Base-by-base conservation (phyloP, 2,888 invertebrate species). In the Leptopilina syphax region DNA sequence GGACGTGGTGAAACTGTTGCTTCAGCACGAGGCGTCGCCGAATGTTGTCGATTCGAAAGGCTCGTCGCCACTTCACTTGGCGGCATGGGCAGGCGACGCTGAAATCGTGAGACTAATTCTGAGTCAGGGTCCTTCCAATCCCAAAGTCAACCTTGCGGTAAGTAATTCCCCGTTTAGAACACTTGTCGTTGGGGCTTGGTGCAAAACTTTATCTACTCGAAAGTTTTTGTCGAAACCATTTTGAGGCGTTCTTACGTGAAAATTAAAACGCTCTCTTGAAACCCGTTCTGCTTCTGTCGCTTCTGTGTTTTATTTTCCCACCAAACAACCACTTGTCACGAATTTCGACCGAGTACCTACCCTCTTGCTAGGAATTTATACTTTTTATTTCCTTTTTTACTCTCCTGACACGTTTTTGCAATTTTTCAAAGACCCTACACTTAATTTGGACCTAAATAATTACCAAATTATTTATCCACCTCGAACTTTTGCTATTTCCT, bases 81-180 rank as follows among this genome's bases (percentile, higher is more conserved):
- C 98, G 77, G 97, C 98, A 77, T 98, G 98, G 98, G 97, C 97
- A 78, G 98, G 98, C 24, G 96, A 98, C 92, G 95, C 96, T 65
- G 97, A 97, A 84, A 96, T 98, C 85, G 98, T 98, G 83, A 94
- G 95, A 84, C 94, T 97, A 92, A 94, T 98, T 83, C 94, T 98
- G 79, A 95, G 95, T 66, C 96, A 96, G 92, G 96, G 96, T 80
- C 96, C 96, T 83, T 96, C 96, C 12, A 95, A 96, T 81, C 96
- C 97, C 88, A 96, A 96, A 92, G 96, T 97, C 88, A 97, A 98
- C 92, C 94, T 96, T 91, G 94, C 95, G 94, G 96, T 97, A 92
- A 94, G 95, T 91, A 76, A 34, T 34, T 57, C 41, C 3, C 73
- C 57, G 34, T 24, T 73, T 73, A 57, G n/a, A 57, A 57, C 73